Conservation (phyloP, 2,113 vertebrate species). For the Syngnathus scovelli region DNA sequence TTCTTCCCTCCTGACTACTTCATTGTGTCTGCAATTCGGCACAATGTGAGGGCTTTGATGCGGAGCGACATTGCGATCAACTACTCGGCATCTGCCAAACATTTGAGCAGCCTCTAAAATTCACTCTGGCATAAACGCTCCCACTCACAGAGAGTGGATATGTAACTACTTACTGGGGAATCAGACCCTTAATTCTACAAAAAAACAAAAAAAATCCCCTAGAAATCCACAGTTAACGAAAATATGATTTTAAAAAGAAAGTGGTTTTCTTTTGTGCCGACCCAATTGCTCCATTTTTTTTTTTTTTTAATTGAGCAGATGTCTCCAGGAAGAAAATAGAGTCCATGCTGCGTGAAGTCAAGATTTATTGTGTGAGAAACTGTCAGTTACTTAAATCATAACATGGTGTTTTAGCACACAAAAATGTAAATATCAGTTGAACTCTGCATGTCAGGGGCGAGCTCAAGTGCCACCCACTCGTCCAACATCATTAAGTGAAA, state of each 20-base stretch:
- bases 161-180: background rate
- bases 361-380: background rate
- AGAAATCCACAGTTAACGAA: background rate
- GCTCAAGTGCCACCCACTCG: background rate
- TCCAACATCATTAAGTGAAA: background rate
- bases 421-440: background rate
- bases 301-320: conserved; percentile 2
- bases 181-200: background rate
- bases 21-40: background rate
- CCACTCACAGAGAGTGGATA: conserved; percentile 4
- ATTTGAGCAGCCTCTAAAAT: conserved; percentile 7
- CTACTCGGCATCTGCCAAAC: conserved; percentile 10
- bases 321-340: background rate
- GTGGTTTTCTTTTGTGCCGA: conserved; percentile 9
- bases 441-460: background rate
- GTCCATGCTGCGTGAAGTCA: background rate
- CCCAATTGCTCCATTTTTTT: conserved; percentile 7
- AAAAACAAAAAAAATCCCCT: background rate
- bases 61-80: conserved; percentile 18
- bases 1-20: background rate
- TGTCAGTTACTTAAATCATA: background rate
- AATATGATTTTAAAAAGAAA: conserved; percentile 8
- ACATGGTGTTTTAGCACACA: background rate
- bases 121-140: conserved; percentile 14
- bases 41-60: conserved; percentile 7